phyloP scores from a whole-genome alignment of 2,888 invertebrate genomes.

The Hirtodrosophila alboralis region DNA sequence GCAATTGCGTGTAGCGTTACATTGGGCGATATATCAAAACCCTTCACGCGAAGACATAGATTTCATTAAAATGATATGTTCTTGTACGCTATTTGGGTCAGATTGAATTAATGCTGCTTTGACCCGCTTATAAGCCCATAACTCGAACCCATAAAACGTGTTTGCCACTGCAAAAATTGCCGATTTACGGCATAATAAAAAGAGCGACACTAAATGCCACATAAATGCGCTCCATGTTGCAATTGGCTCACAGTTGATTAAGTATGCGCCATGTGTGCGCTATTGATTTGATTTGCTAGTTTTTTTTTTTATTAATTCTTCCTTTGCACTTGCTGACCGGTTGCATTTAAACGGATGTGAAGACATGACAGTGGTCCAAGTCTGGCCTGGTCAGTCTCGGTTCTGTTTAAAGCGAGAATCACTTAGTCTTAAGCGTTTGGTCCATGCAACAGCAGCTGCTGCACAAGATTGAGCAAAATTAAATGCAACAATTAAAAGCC shows the following conservation, averaged over 20 bases:
- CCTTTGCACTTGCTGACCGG: constrained; percentile 6
- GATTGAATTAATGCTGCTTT: constrained; percentile 35
- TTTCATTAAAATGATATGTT: constrained; percentile 44
- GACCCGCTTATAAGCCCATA: constrained; percentile 38
- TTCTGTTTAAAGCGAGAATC: constrained; percentile 44
- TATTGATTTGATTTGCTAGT: constrained; percentile 42
- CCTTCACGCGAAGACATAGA: constrained; percentile 52
- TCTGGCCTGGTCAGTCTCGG: constrained; percentile 19
- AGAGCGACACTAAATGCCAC: constrained; percentile 61
- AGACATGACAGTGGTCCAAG: constrained; percentile 43
- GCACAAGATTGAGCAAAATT: constrained; percentile 36
- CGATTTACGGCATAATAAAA: constrained; percentile 62
- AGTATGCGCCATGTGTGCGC: constrained; percentile 63
- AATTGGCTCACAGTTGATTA: constrained; percentile 56
- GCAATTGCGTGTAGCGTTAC: constrained; percentile 48
- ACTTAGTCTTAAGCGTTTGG: constrained; percentile 47
- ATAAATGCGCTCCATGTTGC: constrained; percentile 66
- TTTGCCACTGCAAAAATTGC: constrained; percentile 39
- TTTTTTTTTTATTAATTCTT: constrained; percentile 11
- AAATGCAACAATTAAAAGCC: constrained; percentile 56
- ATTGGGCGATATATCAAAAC: constrained; percentile 58
- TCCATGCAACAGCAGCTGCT: constrained; percentile 25
- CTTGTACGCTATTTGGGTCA: constrained; percentile 53
- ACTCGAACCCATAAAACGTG: constrained; percentile 27
- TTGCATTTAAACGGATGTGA: constrained; percentile 59